Evolutionary conservation across 2,888 invertebrate genomes (phyloP).

Genomic region (Eupithecia abbreviata): DNA sequence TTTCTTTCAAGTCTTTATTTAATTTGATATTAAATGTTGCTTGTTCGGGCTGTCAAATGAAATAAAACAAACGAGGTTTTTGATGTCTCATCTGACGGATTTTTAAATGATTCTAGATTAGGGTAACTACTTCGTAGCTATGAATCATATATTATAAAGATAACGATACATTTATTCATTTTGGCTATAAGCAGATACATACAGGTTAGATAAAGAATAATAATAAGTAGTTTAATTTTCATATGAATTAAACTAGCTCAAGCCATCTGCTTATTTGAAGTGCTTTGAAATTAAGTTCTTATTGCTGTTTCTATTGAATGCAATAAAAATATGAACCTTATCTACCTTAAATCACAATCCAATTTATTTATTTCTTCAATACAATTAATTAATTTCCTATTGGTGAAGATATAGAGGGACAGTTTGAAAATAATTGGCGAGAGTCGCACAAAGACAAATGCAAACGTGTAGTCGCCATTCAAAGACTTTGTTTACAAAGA

Average conservation of each 20-base stretch:
- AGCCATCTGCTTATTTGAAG: not conserved
- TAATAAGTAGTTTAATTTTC: not conserved
- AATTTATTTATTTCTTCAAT: not conserved
- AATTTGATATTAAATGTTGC: not conserved
- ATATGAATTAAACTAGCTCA: not conserved
- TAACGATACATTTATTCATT: too few relatives aligned
- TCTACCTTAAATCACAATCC: not conserved
- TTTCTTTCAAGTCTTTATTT: slow-evolving; percentile 5
- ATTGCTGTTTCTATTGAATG: not conserved
- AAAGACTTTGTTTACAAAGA: slow-evolving; percentile 14
- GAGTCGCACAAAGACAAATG: slow-evolving; percentile 50
- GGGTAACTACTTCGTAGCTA: not conserved
- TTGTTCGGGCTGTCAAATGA: not conserved
- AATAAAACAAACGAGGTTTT: not conserved
- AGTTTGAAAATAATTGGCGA: slow-evolving; percentile 56
- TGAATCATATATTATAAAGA: too few relatives aligned
- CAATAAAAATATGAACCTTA: not conserved
- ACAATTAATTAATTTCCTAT: not conserved
- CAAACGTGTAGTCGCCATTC: slow-evolving; percentile 48
- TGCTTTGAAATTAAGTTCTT: not conserved
- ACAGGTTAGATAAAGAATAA: too few relatives aligned
- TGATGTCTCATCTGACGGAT: not conserved
- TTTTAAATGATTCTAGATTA: not conserved
- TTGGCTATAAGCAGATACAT: too few relatives aligned
- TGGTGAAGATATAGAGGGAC: slow-evolving; percentile 17